Conservation (phyloP, 2,888 invertebrate genomes). For the Dryocosmus kuriphilus region DNA sequence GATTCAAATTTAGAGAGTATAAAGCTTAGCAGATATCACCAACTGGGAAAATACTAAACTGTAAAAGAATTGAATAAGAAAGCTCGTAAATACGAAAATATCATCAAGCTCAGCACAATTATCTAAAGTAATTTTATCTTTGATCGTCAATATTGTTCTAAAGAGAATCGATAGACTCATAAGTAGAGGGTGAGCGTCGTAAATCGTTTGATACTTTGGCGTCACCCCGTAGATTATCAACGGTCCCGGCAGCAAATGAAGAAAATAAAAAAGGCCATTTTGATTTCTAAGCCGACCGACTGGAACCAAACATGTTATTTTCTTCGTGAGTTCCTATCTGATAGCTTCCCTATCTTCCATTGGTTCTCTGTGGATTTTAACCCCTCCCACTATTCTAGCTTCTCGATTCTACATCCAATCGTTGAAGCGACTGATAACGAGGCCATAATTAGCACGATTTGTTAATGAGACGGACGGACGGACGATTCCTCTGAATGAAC, state of each 20-base stretch:
- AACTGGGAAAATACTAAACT: neutral
- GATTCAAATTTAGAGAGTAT: too few relatives aligned
- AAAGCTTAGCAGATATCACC: neutral
- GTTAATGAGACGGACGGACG: constrained; percentile 68
- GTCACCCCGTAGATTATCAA: constrained; percentile 38
- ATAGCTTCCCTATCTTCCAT: constrained; percentile 64
- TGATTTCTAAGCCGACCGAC: constrained; percentile 49
- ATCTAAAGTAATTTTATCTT: constrained; percentile 42
- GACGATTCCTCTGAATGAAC: constrained; percentile 63
- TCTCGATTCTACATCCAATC: constrained; percentile 66
- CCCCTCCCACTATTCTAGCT: constrained; percentile 65
- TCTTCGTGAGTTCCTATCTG: constrained; percentile 66
- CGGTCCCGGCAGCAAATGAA: constrained; percentile 29
- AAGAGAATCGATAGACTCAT: constrained; percentile 1
- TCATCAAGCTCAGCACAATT: neutral
- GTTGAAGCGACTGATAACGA: constrained; percentile 67
- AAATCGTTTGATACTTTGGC: constrained; percentile 29
- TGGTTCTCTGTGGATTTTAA: constrained; percentile 66
- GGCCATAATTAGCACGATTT: constrained; percentile 73
- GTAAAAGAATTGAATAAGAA: neutral
- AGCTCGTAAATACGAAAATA: neutral
- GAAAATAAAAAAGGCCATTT: constrained; percentile 49
- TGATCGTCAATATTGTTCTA: constrained; percentile 21
- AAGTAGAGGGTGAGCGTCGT: constrained; percentile 16
- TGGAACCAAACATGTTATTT: constrained; percentile 71